Base-by-base conservation (phyloP, 35 echinoderm and acorn worm species). In the Hemicentrotus pulcherrimus region DNA sequence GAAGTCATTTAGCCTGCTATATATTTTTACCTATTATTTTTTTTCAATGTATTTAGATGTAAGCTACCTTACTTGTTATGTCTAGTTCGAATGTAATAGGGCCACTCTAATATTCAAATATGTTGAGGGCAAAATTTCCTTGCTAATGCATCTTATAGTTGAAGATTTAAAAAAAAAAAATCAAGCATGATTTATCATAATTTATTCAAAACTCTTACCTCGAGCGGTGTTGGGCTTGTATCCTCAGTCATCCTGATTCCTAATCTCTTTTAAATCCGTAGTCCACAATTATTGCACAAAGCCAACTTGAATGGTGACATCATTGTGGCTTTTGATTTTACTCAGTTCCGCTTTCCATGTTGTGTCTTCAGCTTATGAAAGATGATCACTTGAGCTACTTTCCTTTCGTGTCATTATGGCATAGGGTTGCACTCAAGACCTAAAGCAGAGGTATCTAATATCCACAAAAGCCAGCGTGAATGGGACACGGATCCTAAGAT, bases 251-350 rank as follows among this genome's bases (percentile, higher is more conserved):
- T 93, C 46, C 13, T 93, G 45, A 28, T 93, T 14, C 48, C 91
- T 58, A 31, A 93, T 93, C 91, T 18, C 88, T 90, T 78, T n/a
- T 90, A 90, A 90, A 35, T 90, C 88, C 88, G 88, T 90, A 90
- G 88, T 90, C 88, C 88, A 90, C 65, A 78, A 78, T 78, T 90
- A 90, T 90, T 47, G 45, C 45, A 32, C 91, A 28, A 93, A 58
- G 45, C 48, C 91, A 93, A 93, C 46, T 14, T 93, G 31, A 90
- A n/a, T 90, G 46, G 32, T 24, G 88, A 18, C 88, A 13, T 47
- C 32, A 90, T 47, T 10, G 9, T 90, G 88, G 88, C 32, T 10
- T 41, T 90, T 30, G 14, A 90, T 47, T 33, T 33, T 32, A 47
- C 13, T 33, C 18, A 47, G n/a, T 9, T 30, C 30, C 46, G 32